Conservation (phyloP, 2,113 vertebrate species). For the Pagrus major region DNA sequence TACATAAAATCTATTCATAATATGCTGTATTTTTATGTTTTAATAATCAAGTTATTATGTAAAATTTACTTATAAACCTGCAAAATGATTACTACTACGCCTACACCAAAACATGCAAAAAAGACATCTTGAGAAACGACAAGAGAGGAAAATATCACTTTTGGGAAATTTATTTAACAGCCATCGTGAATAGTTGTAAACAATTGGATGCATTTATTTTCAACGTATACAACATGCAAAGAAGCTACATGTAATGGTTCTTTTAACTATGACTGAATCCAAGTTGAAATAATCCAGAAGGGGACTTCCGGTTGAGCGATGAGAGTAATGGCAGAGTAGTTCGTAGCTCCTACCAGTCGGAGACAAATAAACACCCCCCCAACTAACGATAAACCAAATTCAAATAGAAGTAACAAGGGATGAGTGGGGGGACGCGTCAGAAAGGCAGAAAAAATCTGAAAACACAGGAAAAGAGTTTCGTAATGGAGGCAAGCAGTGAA, state of each 20-base stretch:
- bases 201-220: conserved; percentile 5
- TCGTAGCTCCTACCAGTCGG: not conserved
- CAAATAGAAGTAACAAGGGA: not conserved
- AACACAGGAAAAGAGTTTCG: not conserved
- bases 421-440: not conserved
- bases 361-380: not conserved
- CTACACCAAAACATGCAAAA: too few species aligned
- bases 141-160: conserved; percentile 2
- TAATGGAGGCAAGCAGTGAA: not conserved
- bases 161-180: conserved; percentile 5
- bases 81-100: not conserved
- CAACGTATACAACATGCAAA: not conserved
- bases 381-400: not conserved
- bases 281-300: too few species aligned
- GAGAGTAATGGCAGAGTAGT: too few species aligned
- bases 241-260: not conserved
- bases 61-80: conserved; percentile 4
- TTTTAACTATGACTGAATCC: too few species aligned
- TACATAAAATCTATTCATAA: conserved; percentile 13
- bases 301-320: too few species aligned
- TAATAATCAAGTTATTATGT: conserved; percentile 4
- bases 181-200: not conserved
- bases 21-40: conserved; percentile 6
- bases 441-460: not conserved
- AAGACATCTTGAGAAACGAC: conserved; percentile 1